Conservation (phyloP, 2,113 vertebrate genomes). For the Arenaria interpres region DNA sequence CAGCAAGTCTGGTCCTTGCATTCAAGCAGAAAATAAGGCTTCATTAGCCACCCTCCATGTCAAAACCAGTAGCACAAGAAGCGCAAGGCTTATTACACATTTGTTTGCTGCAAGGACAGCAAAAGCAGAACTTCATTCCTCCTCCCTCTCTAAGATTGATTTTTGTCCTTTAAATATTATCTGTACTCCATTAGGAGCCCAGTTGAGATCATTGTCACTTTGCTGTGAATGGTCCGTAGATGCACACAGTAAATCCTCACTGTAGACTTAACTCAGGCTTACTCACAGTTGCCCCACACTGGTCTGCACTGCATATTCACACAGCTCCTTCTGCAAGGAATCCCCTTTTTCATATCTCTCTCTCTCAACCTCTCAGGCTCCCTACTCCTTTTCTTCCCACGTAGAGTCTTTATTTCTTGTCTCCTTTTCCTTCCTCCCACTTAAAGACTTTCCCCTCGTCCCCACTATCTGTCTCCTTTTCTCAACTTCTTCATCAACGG, state of each 20-base stretch:
- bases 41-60: neutral
- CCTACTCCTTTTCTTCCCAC: neutral
- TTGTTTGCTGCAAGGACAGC: neutral
- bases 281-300: neutral
- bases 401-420: neutral
- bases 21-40: conserved; percentile 41
- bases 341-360: neutral
- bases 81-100: neutral
- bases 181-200: neutral
- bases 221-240: neutral
- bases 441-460: neutral
- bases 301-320: neutral
- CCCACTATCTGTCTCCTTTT: neutral
- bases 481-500: neutral
- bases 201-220: neutral
- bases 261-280: neutral
- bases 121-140: neutral
- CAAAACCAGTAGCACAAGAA: neutral
- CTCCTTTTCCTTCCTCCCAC: neutral
- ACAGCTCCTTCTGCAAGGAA: neutral
- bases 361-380: neutral
- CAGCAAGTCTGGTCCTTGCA: neutral
- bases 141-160: neutral
- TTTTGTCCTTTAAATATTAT: neutral
- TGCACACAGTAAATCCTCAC: neutral